phyloP scores from a whole-genome alignment of 1,140 invertebrate species.

The Sarcophaga peregrina region DNA sequence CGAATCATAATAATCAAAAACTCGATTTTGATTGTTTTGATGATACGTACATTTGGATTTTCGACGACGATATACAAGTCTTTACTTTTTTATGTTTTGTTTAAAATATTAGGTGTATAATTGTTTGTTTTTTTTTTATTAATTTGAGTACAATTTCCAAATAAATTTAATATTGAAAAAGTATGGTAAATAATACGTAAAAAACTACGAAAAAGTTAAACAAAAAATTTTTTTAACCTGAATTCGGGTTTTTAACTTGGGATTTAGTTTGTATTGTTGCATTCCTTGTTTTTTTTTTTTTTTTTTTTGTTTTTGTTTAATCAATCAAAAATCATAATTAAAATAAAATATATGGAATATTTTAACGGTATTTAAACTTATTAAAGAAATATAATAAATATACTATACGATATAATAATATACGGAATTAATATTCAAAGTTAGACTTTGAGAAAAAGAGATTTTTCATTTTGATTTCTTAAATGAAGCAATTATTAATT shows the following conservation, averaged over 20 bases:
- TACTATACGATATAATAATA: neutral
- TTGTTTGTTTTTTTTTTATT: neutral
- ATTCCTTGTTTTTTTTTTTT: neutral
- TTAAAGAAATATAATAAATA: neutral
- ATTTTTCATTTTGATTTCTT: neutral
- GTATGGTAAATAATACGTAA: slow-evolving; percentile 15
- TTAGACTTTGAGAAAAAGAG: slow-evolving; percentile 2
- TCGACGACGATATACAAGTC: no score
- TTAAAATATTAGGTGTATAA: neutral
- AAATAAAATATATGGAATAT: slow-evolving; percentile 14
- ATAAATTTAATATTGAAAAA: slow-evolving; percentile 5
- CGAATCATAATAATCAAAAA: no score
- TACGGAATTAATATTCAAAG: neutral
- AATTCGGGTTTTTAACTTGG: slow-evolving; percentile 2
- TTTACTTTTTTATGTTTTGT: no score
- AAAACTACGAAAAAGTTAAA: neutral
- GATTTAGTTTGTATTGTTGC: neutral
- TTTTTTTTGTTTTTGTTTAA: neutral
- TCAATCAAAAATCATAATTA: slow-evolving; percentile 17
- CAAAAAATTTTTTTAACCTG: neutral
- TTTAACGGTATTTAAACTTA: neutral
- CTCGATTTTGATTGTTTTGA: no score
- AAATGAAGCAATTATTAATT: no score
- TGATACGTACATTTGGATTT: no score
- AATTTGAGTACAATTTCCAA: neutral